A percentile compares a stretch with the other conserved stretches of the same genome.
Conservation (phyloP, 2,113 vertebrate species). For the Haplochromis burtoni region DNA sequence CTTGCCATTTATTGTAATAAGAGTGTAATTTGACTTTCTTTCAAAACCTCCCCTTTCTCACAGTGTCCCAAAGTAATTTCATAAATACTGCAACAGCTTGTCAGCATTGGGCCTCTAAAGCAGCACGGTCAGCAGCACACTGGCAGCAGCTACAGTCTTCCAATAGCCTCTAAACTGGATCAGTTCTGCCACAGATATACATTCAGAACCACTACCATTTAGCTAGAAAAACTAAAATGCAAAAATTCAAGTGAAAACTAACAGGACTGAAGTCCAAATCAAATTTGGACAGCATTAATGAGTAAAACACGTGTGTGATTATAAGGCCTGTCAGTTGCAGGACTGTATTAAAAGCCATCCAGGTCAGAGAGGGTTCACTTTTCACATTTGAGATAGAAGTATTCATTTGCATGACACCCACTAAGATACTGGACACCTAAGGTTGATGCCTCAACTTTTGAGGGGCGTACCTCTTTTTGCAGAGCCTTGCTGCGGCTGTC, state of each 20-base stretch:
- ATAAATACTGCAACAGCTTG: constrained; percentile 4
- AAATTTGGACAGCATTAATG: not conserved
- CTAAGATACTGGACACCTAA: not conserved
- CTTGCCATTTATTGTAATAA: not conserved
- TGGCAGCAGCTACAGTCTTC: not conserved
- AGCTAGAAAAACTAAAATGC: not conserved
- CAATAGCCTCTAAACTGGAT: not conserved
- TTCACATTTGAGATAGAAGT: not conserved
- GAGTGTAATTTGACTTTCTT: not conserved
- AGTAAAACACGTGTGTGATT: not conserved
- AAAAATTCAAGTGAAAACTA: not conserved
- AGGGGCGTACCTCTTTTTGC: constrained; percentile 82
- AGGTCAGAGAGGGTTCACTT: not conserved
- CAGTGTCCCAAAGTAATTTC: not conserved
- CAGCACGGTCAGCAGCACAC: not conserved
- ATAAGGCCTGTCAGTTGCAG: not conserved
- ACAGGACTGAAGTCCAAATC: not conserved
- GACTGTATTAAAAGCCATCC: not conserved
- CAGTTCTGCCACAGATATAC: not conserved
- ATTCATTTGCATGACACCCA: not conserved
- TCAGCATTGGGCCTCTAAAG: not conserved
- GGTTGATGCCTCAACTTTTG: not conserved
- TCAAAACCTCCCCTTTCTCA: not conserved
- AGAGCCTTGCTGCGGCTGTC: constrained; percentile 80
- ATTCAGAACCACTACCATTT: not conserved